Percentiles rank a stretch among this genome's conserved stretches.
Conservation (phyloP, 2,797 vertebrate species). For the Psittacula echo region DNA sequence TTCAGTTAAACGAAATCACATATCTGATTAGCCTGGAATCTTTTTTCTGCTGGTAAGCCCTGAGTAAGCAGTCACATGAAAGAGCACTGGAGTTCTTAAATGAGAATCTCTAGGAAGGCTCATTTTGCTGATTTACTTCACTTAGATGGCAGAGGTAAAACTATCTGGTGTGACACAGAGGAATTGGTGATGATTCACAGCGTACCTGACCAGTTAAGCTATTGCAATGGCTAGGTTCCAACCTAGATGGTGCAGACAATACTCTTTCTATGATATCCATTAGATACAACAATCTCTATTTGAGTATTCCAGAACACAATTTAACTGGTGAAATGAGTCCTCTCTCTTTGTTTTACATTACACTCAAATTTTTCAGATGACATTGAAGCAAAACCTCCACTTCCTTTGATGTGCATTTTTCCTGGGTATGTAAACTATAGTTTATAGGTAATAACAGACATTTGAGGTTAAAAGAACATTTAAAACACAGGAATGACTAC, state of each 20-base stretch:
- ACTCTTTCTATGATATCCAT: background rate
- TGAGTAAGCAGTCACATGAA: background rate
- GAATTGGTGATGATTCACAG: background rate
- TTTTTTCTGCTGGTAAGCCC: background rate
- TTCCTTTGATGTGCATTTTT: background rate
- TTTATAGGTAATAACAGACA: background rate
- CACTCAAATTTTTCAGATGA: background rate
- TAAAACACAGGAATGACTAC: background rate
- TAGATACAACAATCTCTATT: background rate
- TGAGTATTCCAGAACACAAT: background rate
- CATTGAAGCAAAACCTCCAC: background rate
- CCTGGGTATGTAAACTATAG: background rate
- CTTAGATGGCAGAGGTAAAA: background rate
- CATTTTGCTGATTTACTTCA: background rate
- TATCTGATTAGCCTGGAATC: slow-evolving; percentile 16
- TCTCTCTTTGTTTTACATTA: background rate
- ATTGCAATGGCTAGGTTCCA: background rate
- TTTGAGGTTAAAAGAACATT: background rate
- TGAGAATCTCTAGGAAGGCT: slow-evolving; percentile 2
- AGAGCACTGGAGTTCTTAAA: background rate
- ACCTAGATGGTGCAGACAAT: background rate
- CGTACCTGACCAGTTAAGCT: background rate
- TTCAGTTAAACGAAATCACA: slow-evolving; percentile 32
- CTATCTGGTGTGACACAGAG: background rate
- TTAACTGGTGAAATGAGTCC: background rate